These are phyloP conservation scores for Drosophila nigromelanica DNA, from an alignment of 1,140 invertebrate genomes.

Conservation along the genomic window DNA sequence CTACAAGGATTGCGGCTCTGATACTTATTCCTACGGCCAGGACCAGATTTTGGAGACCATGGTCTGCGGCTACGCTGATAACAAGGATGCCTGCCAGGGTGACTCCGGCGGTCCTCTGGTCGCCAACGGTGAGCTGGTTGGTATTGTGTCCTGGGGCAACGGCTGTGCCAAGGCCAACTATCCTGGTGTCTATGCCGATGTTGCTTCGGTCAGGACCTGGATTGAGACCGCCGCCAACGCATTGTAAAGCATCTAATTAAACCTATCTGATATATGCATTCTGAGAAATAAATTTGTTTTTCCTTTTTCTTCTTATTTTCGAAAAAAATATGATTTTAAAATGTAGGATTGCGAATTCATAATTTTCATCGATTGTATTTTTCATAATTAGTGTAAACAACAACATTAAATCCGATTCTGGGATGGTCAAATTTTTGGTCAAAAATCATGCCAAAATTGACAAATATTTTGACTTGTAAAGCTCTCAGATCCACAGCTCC, in stretches of 20 bases:
- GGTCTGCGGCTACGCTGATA: slow-evolving; percentile 85
- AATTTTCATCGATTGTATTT: no score
- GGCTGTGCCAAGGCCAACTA: slow-evolving; percentile 86
- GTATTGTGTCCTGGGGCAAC: slow-evolving; percentile 88
- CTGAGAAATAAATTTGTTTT: no score
- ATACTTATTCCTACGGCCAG: slow-evolving; percentile 43
- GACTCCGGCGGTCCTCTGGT: slow-evolving; percentile 84
- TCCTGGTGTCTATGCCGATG: slow-evolving; percentile 89
- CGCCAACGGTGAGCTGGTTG: slow-evolving; percentile 83
- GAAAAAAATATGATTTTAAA: no score
- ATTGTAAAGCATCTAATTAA: slow-evolving; percentile 44
- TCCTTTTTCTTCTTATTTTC: no score
- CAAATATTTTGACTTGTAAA: no score
- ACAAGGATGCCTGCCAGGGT: slow-evolving; percentile 85
- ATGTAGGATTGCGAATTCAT: no score
- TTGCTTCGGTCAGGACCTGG: slow-evolving; percentile 85
- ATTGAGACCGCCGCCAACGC: slow-evolving; percentile 17
- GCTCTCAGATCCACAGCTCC: no score
- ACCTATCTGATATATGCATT: slow-evolving; percentile 6
- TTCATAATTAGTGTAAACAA: no score
- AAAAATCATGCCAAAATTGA: no score
- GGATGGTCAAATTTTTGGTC: no score
- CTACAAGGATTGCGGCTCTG: slow-evolving; percentile 29
- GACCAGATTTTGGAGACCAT: slow-evolving; percentile 84
- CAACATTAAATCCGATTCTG: no score